phyloP scores from a whole-genome alignment of 2,113 vertebrate genomes.

The Alexandromys fortis region DNA sequence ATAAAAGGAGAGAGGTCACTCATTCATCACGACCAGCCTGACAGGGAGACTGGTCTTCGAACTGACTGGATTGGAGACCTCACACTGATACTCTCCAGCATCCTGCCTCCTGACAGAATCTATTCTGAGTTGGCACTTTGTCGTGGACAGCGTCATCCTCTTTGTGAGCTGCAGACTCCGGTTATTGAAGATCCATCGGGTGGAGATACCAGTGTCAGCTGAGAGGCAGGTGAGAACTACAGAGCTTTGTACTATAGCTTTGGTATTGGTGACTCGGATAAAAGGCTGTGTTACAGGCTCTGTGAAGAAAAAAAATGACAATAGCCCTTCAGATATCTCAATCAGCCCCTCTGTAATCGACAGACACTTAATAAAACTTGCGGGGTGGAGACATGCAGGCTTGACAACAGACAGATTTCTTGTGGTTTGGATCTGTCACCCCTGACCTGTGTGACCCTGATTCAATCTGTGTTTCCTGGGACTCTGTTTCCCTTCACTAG shows the following conservation, averaged over 20 bases:
- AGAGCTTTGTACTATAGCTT: neutral
- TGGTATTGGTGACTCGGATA: neutral
- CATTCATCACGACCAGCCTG: neutral
- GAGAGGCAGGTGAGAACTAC: neutral
- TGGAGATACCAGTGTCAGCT: neutral
- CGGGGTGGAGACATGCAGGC: neutral
- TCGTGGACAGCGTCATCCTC: neutral
- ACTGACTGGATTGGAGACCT: neutral
- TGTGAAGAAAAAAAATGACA: neutral
- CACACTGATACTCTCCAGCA: neutral
- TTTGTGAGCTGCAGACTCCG: neutral
- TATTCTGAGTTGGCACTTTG: neutral
- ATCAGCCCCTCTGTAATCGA: neutral
- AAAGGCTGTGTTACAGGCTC: neutral
- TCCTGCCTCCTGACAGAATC: neutral
- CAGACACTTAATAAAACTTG: neutral
- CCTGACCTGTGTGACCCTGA: neutral
- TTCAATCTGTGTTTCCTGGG: neutral
- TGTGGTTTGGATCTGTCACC: neutral
- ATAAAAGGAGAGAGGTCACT: neutral
- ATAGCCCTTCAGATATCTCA: neutral
- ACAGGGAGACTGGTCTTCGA: neutral
- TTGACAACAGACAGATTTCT: neutral
- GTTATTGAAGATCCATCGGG: rapidly evolving
- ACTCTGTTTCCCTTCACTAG: neutral